Percentiles rank a stretch among this genome's conserved stretches.
phyloP scores from a whole-genome alignment of 2,888 invertebrate species.

The Tetrapedia diversipes region DNA sequence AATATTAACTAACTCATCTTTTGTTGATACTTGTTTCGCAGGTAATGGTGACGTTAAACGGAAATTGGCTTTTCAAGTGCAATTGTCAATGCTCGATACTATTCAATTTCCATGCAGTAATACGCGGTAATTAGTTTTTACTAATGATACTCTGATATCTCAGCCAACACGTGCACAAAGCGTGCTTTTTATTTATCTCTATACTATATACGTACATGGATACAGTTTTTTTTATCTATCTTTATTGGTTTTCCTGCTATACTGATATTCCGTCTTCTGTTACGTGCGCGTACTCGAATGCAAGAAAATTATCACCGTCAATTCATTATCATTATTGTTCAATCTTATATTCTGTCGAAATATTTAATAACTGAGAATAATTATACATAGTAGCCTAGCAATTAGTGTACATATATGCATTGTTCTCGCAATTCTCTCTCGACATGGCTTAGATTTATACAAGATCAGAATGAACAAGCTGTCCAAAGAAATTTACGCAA shows the following conservation, averaged over 20 bases:
- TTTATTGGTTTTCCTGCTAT: slow-evolving; percentile 7
- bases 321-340: not conserved
- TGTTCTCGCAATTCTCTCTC: not conserved
- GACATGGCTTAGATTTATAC: slow-evolving; percentile 35
- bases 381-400: not conserved
- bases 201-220: not conserved
- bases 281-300: not conserved
- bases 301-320: not conserved
- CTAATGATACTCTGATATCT: slow-evolving; percentile 5
- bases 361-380: not conserved
- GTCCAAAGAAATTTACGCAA: slow-evolving; percentile 49
- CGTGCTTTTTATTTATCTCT: slow-evolving; percentile 40
- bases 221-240: slow-evolving; percentile 22
- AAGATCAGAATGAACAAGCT: slow-evolving; percentile 17
- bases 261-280: not conserved
- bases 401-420: not conserved
- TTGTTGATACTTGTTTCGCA: not conserved
- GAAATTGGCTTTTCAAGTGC: slow-evolving; percentile 1
- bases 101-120: not conserved
- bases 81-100: not conserved
- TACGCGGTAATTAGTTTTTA: slow-evolving; percentile 7
- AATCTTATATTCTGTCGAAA: not conserved
- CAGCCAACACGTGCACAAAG: not conserved
- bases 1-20: not conserved
- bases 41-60: not conserved